phyloP scores from a whole-genome alignment of 2,113 vertebrate species.

The Lophotis ruficrista region DNA sequence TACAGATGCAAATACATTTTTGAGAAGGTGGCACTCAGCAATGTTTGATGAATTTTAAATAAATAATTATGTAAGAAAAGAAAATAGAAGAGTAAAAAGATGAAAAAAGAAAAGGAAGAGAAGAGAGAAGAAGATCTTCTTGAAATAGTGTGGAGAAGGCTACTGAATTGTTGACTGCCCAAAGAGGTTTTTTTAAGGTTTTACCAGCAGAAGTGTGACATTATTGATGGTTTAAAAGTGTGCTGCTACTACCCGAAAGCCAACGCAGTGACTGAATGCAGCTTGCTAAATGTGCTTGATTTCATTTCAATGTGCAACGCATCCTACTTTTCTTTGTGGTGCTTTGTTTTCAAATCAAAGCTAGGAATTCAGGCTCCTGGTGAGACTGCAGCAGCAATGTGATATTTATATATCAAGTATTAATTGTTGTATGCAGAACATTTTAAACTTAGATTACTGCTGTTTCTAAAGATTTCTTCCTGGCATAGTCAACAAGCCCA shows the following conservation, averaged over 20 bases:
- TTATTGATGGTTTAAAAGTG: slow-evolving; percentile 1
- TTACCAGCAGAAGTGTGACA: background rate
- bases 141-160: background rate
- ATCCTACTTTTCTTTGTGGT: background rate
- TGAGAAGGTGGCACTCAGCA: background rate
- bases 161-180: background rate
- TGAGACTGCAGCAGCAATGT: background rate
- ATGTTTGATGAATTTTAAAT: background rate
- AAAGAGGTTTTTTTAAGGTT: background rate
- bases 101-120: too few species aligned
- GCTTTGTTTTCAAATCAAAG: slow-evolving; percentile 27
- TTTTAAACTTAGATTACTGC: background rate
- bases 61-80: background rate
- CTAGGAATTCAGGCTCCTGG: background rate
- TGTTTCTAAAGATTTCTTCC: background rate
- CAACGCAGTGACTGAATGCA: background rate
- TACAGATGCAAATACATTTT: background rate
- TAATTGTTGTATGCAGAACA: background rate
- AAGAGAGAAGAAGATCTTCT: background rate
- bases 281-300: background rate
- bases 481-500: background rate
- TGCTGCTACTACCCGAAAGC: background rate
- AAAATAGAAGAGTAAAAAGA: background rate
- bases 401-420: background rate
- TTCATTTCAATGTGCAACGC: background rate